A percentile compares a stretch with the other conserved stretches of the same genome.
These are phyloP conservation scores for Seriola dumerili DNA, from an alignment of 2,113 vertebrate species.

Conservation along the genomic window DNA sequence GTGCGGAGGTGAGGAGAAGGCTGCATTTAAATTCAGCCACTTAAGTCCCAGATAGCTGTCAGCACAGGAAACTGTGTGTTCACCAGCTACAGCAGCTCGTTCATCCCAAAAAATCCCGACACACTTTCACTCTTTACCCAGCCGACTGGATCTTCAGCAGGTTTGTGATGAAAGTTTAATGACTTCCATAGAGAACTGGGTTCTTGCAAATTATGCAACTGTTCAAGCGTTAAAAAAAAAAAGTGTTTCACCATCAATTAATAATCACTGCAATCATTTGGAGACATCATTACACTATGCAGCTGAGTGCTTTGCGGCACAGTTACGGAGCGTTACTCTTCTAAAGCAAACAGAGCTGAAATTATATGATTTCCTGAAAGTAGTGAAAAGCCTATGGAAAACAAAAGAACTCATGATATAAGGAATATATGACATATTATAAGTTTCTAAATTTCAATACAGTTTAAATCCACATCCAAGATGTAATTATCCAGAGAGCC, in stretches of 20 bases:
- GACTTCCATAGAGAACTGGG: background rate
- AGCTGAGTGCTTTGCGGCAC: background rate
- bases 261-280: conserved; percentile 1
- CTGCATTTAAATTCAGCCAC: background rate
- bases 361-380: background rate
- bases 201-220: background rate
- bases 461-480: no score
- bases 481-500: no score
- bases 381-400: background rate
- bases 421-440: no score
- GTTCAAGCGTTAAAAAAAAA: background rate
- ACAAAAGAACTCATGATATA: background rate
- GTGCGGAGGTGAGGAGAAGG: conserved; percentile 6
- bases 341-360: background rate
- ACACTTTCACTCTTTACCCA: background rate
- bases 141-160: background rate
- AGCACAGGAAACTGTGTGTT: background rate
- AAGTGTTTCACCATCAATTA: background rate
- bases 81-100: background rate
- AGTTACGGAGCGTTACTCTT: background rate
- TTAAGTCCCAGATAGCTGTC: background rate
- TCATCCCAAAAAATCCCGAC: background rate
- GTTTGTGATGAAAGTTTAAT: background rate
- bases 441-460: background rate
- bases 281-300: background rate